Conservation (phyloP, 2,888 invertebrate genomes). For the Beris chalybata region DNA sequence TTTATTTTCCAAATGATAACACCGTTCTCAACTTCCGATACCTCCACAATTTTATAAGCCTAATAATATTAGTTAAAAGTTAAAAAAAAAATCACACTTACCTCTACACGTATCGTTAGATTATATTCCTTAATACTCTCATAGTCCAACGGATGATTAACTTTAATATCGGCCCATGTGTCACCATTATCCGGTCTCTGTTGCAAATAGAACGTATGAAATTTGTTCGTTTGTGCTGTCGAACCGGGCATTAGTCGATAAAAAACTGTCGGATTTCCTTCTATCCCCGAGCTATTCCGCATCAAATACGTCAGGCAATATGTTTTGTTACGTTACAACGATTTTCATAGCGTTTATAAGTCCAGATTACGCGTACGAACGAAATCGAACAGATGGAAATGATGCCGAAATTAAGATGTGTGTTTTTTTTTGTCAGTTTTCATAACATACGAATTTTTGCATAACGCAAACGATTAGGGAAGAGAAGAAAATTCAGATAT, state of each 20-base stretch:
- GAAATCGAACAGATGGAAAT: neutral
- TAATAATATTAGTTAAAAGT: no score
- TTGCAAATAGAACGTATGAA: constrained; percentile 93
- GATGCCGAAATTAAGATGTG: neutral
- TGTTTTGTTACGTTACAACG: neutral
- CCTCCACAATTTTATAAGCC: no score
- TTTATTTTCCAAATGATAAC: no score
- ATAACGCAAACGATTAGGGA: neutral
- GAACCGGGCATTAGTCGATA: constrained; percentile 95
- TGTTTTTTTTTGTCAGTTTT: neutral
- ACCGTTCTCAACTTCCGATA: no score
- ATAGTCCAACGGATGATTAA: constrained; percentile 93
- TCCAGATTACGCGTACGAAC: neutral
- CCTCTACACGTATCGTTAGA: constrained; percentile 93
- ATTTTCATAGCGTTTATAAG: constrained; percentile 11
- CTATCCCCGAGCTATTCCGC: constrained; percentile 85
- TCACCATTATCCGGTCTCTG: constrained; percentile 89
- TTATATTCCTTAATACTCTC: constrained; percentile 95
- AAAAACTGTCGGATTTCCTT: constrained; percentile 94
- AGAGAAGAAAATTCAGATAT: constrained; percentile 7
- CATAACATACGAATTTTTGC: neutral
- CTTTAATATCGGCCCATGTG: constrained; percentile 95
- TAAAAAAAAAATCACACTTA: constrained; percentile 56
- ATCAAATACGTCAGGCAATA: neutral
- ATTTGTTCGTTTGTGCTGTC: constrained; percentile 94